Percentiles rank a stretch among this genome's conserved stretches.
phyloP scores from a whole-genome alignment of 2,113 vertebrate species.

The Suncus etruscus region DNA sequence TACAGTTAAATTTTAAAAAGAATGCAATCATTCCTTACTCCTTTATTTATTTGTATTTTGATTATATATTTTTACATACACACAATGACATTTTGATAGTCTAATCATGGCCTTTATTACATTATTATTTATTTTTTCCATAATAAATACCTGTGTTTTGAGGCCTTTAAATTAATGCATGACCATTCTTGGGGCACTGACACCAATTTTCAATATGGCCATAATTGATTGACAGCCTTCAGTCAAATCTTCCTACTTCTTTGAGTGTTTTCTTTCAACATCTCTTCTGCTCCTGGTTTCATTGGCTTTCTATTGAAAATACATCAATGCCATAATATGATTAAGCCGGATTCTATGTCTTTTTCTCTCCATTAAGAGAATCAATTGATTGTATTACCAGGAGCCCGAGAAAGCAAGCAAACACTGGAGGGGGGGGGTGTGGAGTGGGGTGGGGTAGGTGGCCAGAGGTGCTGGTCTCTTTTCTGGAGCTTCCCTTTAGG shows the following conservation, averaged over 20 bases:
- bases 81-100: background rate
- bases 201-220: background rate
- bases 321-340: background rate
- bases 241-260: background rate
- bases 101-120: background rate
- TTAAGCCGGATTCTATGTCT: background rate
- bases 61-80: background rate
- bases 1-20: background rate
- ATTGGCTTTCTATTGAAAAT: constrained; percentile 39
- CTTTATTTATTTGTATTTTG: background rate
- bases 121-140: background rate
- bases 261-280: background rate
- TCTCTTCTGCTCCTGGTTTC: background rate
- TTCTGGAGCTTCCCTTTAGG: too few species aligned
- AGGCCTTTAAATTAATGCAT: background rate
- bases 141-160: background rate
- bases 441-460: too few species aligned
- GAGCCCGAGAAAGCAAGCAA: background rate
- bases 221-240: background rate
- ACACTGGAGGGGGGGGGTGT: background rate
- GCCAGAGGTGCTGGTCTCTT: background rate
- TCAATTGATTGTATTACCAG: background rate
- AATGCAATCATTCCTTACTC: background rate
- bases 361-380: constrained; percentile 23
- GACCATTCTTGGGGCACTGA: background rate